Percentiles rank a stretch among this genome's conserved stretches.
phyloP scores from a whole-genome alignment of 2,113 vertebrate genomes.

The Canis aureus region DNA sequence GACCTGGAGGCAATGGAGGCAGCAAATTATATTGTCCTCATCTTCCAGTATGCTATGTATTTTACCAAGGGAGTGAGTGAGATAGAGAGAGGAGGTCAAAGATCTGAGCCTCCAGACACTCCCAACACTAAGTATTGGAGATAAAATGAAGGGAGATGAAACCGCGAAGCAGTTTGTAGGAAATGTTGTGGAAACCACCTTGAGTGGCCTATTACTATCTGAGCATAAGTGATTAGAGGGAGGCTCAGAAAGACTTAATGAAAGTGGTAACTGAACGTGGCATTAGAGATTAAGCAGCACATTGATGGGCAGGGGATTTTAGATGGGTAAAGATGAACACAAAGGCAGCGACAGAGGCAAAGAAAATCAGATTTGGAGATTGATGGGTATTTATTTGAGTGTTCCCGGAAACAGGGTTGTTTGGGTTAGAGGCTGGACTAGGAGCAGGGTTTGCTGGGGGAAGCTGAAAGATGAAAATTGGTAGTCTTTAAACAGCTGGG shows the following conservation, averaged over 20 bases:
- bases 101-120: neutral
- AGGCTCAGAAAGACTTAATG: neutral
- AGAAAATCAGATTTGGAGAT: neutral
- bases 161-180: neutral
- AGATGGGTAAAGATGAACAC: neutral
- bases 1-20: neutral
- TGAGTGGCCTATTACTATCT: neutral
- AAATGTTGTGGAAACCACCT: neutral
- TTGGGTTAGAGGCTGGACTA: neutral
- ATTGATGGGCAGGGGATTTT: neutral
- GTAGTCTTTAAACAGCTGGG: neutral
- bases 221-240: neutral
- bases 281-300: neutral
- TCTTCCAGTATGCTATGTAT: neutral
- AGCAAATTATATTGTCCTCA: neutral
- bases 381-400: neutral
- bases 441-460: neutral
- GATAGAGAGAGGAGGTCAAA: neutral
- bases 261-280: neutral
- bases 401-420: neutral
- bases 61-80: neutral
- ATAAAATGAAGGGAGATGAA: neutral
- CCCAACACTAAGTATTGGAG: neutral
- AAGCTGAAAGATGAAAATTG: neutral
- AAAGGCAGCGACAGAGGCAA: neutral